Evolutionary conservation across 2,113 vertebrate genomes (phyloP), one percentile per base, ranked within the genome.

Genomic region (Tangachromis dhanisi): DNA sequence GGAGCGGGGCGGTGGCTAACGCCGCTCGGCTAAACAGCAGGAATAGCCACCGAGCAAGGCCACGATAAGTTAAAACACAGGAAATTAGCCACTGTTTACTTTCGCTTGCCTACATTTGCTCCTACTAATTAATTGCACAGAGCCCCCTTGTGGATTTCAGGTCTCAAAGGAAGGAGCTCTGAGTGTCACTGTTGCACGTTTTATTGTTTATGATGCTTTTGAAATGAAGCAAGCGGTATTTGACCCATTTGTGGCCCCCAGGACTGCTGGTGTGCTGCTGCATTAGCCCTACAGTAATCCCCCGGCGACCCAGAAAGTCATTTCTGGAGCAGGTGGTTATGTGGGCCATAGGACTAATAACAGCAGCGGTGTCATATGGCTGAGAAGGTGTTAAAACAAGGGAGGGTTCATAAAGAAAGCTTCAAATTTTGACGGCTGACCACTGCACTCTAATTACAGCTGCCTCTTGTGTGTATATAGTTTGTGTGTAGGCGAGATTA

Each of bases 301-400:
- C 80, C 10, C 16, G 10, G 47, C 89, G 94, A 94, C 94, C 95
- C 94, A 96, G 89, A 95, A 94, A 94, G 88, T 81, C 17, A 86
- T 86, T 86, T 92, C 76, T 87, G 38, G 80, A 95, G 93, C 94
- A 95, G 93, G 94, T 94, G 93, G 89, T 81, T 84, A 91, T 93
- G 86, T 93, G 91, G 90, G 88, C 86, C 89, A 83, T 84, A 84
- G 79, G 80, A 83, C 90, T 89, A 86, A 86, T 87, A 83, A 86
- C 79, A 88, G 90, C 94, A 90, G 81, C 90, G 3, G 82, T 19
- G 45, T 88, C 87, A 55, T 81, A 87, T 89, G 92, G 83, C 17
- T 13, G 83, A 90, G 88, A 87, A 93, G 87, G 90, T 88, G 91
- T 87, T 51, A 45, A 84, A 82, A 61, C 13, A 81, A 53, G 73